phyloP scores from a whole-genome alignment of 2,888 invertebrate genomes.

The Acrocera orbiculus region DNA sequence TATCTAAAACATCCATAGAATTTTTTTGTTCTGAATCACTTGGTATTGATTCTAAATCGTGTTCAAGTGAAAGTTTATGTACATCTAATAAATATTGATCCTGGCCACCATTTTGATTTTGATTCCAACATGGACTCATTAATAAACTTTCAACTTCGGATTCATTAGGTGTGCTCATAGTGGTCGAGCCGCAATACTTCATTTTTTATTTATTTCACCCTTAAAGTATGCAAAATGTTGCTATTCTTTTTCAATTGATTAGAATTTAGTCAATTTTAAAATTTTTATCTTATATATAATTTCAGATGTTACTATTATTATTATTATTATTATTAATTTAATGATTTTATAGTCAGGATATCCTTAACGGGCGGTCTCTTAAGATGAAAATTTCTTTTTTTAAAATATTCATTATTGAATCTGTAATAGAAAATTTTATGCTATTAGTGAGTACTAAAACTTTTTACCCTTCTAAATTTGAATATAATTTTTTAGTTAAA shows the following conservation, averaged over 20 bases:
- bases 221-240: background rate
- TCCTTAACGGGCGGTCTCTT: no score
- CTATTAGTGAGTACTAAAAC: no score
- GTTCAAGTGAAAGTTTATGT: slow-evolving; percentile 37
- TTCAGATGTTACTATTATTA: background rate
- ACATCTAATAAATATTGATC: slow-evolving; percentile 37
- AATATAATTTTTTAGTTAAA: no score
- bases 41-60: slow-evolving; percentile 37
- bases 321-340: background rate
- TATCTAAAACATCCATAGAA: slow-evolving; percentile 53
- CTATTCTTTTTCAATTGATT: slow-evolving; percentile 1
- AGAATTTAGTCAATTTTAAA: background rate
- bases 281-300: background rate
- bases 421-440: no score
- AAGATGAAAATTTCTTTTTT: no score
- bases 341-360: background rate
- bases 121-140: slow-evolving; percentile 53
- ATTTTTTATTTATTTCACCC: slow-evolving; percentile 30
- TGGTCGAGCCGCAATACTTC: slow-evolving; percentile 41
- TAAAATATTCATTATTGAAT: no score
- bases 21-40: slow-evolving; percentile 31
- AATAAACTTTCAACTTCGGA: slow-evolving; percentile 52
- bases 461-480: no score
- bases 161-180: slow-evolving; percentile 34
- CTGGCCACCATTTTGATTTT: slow-evolving; percentile 31